Conservation (phyloP, 2,797 vertebrate genomes). For the Scomberomorus guttatus region DNA sequence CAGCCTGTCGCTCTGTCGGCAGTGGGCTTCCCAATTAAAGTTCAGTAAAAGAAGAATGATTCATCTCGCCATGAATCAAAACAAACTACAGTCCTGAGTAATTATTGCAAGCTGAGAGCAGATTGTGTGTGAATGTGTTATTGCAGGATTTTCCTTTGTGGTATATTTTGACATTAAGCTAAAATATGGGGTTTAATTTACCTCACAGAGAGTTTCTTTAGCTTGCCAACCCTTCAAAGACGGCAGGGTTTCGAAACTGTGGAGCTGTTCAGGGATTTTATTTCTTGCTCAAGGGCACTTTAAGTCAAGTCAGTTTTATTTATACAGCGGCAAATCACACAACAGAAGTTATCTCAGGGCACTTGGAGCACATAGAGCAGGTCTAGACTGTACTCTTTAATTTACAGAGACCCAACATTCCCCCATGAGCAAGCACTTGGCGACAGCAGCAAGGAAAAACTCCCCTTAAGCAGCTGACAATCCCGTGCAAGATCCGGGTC, state of each 20-base stretch:
- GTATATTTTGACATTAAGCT: neutral
- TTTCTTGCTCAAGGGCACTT: constrained; percentile 15
- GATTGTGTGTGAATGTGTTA: constrained; percentile 41
- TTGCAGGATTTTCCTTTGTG: constrained; percentile 16
- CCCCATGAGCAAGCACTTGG: no score
- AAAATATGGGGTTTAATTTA: neutral
- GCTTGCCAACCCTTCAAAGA: neutral
- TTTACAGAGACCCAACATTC: no score
- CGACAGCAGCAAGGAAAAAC: no score
- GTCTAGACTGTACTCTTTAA: no score
- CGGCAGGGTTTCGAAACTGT: neutral
- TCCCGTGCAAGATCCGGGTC: neutral
- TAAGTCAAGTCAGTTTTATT: no score
- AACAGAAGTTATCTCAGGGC: no score
- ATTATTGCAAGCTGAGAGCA: constrained; percentile 38
- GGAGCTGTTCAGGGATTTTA: neutral
- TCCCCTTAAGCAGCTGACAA: neutral
- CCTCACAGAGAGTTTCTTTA: neutral
- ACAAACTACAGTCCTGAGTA: constrained; percentile 40
- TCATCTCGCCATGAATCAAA: constrained; percentile 46
- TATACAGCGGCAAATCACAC: no score
- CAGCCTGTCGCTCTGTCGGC: constrained; percentile 10
- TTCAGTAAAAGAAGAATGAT: constrained; percentile 35
- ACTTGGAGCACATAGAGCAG: no score
- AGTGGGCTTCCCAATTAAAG: constrained; percentile 47